Evolutionary conservation across 1,140 invertebrate genomes (phyloP).

Genomic region (Bombus confusus): DNA sequence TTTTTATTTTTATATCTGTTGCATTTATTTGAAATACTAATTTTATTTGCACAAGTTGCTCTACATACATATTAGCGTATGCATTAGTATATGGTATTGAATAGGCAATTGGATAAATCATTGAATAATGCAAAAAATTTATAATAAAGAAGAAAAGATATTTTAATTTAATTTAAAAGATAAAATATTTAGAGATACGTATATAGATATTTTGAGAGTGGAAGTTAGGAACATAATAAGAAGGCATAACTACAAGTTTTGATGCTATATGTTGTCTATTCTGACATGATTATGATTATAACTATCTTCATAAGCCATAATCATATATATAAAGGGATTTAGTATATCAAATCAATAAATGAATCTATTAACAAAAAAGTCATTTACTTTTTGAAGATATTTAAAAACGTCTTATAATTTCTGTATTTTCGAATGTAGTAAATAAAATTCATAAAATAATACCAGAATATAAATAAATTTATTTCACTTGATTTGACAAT

Average conservation of each 20-base stretch:
- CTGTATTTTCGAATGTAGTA: neutral
- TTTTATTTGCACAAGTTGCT: neutral
- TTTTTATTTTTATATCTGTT: neutral
- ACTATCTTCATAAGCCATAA: neutral
- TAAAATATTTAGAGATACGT: too few relatives aligned
- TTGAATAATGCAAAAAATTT: neutral
- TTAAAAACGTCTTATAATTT: neutral
- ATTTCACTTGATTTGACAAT: neutral
- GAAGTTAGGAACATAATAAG: neutral
- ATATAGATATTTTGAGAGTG: neutral
- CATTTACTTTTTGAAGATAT: neutral
- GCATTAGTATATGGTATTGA: neutral
- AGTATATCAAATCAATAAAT: neutral
- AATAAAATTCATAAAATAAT: neutral
- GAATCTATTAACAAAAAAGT: neutral
- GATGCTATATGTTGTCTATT: neutral
- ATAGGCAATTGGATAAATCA: neutral
- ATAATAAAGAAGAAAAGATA: neutral
- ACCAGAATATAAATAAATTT: neutral
- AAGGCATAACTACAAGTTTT: neutral
- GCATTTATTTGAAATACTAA: neutral
- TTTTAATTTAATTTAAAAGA: too few relatives aligned
- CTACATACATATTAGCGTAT: neutral
- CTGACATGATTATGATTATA: neutral
- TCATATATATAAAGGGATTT: neutral